These are phyloP conservation scores for Lepus townsendii DNA, from an alignment of 2,797 vertebrate genomes.

Conservation along the genomic window DNA sequence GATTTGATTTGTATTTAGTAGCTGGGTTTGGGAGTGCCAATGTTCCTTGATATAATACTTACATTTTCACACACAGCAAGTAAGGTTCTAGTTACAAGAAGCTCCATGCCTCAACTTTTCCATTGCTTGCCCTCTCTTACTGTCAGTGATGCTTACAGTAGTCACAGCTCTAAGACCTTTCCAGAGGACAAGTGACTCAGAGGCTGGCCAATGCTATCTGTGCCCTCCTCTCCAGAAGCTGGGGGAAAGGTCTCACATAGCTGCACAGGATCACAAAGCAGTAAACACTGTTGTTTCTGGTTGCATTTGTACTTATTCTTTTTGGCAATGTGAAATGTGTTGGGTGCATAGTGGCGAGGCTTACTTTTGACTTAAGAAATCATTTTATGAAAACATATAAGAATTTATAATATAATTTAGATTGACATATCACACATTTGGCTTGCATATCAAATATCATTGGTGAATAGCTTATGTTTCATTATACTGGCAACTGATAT, in stretches of 20 bases:
- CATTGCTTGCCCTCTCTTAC: neutral
- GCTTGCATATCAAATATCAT: constrained; percentile 65
- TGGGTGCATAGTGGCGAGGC: neutral
- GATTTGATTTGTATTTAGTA: constrained; percentile 12
- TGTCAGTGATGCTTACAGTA: neutral
- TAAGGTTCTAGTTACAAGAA: neutral
- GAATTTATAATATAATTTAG: constrained; percentile 64
- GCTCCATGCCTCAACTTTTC: neutral
- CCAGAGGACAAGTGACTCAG: neutral
- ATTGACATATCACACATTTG: constrained; percentile 61
- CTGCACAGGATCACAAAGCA: neutral
- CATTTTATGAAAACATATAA: constrained; percentile 62
- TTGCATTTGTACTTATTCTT: neutral
- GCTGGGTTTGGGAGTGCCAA: neutral
- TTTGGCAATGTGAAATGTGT: neutral
- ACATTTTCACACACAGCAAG: neutral
- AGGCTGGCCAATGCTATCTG: neutral
- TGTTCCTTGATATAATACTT: neutral
- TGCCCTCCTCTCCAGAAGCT: neutral
- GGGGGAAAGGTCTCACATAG: constrained; percentile 14
- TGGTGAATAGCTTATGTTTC: constrained; percentile 67
- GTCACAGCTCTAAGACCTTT: neutral
- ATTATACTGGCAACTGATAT: constrained; percentile 61
- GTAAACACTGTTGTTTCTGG: neutral
- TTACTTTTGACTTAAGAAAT: neutral